These are phyloP conservation scores for Zaprionus camerounensis DNA, from an alignment of 1,140 invertebrate genomes.

Conservation along the genomic window DNA sequence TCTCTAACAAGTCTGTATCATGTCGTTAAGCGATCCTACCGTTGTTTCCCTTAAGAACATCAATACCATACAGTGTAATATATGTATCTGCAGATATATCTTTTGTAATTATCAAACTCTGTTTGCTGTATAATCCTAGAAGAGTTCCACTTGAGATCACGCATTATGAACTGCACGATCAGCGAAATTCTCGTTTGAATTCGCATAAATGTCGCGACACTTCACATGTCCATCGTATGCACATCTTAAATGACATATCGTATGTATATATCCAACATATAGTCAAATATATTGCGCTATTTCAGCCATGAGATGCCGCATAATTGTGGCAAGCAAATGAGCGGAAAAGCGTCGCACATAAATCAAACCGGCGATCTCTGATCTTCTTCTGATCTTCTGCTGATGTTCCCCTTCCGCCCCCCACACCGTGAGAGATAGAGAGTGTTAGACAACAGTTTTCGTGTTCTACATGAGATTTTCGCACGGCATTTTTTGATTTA, in stretches of 20 bases:
- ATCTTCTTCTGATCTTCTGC: not conserved
- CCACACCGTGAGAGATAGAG: not conserved
- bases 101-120: too few relatives aligned
- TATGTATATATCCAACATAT: not conserved
- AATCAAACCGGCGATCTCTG: slow-evolving; percentile 45
- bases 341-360: slow-evolving; percentile 49
- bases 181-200: too few relatives aligned
- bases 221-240: not conserved
- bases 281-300: not conserved
- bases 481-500: slow-evolving; percentile 56
- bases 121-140: too few relatives aligned
- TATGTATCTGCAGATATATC: too few relatives aligned
- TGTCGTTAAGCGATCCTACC: too few relatives aligned
- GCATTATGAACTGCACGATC: too few relatives aligned
- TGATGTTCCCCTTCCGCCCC: not conserved
- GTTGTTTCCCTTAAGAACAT: too few relatives aligned
- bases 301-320: slow-evolving; percentile 19
- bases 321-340: slow-evolving; percentile 46
- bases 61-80: too few relatives aligned
- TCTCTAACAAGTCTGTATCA: too few relatives aligned
- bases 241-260: not conserved
- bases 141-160: too few relatives aligned
- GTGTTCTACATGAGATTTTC: slow-evolving; percentile 9
- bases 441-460: slow-evolving; percentile 26
- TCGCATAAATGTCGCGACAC: too few relatives aligned